Evolutionary conservation across 2,888 invertebrate genomes (phyloP), one percentile per base, ranked within the genome.

Genomic region (Lasioglossum zephyrum): DNA sequence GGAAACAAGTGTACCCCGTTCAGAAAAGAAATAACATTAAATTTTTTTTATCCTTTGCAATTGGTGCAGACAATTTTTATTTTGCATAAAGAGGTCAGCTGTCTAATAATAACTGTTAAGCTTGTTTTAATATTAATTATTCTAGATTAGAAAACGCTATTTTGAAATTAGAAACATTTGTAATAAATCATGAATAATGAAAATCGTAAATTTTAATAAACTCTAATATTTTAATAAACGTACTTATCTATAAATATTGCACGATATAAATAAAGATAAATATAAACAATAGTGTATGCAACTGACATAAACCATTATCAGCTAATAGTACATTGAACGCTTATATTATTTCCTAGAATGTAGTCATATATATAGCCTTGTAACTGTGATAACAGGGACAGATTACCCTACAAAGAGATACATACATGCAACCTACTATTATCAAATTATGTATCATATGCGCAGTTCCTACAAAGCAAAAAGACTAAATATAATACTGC

Each of bases 361-460:
- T 36, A 16, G 16, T 41, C 36, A 60, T 4, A 8, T 70, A 16
- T 16, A 47, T 4, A 83, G 63, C 69, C 16, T 8, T 16, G 22
- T 13, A 36, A 73, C 36, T 9, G 26, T 2, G 16, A 73, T 78
- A 75, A 53, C 60, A 72, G 31, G 16, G 22, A 78, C 75, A 44
- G 22, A 69, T 69, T 66, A 66, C 8, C 8, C 22, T 36, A 13
- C 22, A 41, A 39, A 41, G n/a, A 36, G 70, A 39, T 66, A 47
- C 31, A n/a, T 36, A n/a, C n/a, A n/a, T n/a, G 5, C 70, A 53
- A 75, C 36, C 13, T 49, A 53, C n/a, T 39, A 44, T n/a, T 75
- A 83, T 76, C 75, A 79, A 66, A 41, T 9, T 66, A 76, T 22
- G 4, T 60, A 57, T 31, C 13, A 22, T 1, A 18, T 63, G 60